phyloP scores from a whole-genome alignment of 2,888 invertebrate species.

The Chromoteleia sp. region DNA sequence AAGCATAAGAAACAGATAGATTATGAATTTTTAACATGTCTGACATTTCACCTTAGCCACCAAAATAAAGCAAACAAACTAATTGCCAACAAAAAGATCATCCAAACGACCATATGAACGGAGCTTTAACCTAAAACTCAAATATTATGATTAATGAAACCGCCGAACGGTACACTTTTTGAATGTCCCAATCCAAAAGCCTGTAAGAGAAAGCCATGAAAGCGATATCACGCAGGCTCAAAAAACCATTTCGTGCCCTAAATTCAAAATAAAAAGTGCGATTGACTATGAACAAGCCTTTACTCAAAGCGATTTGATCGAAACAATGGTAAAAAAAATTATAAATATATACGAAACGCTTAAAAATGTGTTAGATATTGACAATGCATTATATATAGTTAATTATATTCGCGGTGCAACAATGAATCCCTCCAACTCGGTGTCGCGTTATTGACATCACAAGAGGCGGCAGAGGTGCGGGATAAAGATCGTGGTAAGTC shows the following conservation, averaged over 20 bases:
- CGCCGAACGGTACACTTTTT: constrained; percentile 18
- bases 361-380: constrained; percentile 19
- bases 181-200: neutral
- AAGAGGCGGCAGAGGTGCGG: constrained; percentile 5
- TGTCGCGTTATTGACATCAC: constrained; percentile 1
- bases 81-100: neutral
- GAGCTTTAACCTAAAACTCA: neutral
- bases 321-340: constrained; percentile 24
- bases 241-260: neutral
- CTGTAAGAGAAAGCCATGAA: neutral
- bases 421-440: neutral
- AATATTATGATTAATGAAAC: neutral
- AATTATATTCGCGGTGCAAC: constrained; percentile 1
- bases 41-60: no score
- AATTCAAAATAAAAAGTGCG: neutral
- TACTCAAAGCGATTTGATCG: constrained; percentile 4
- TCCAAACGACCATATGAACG: neutral
- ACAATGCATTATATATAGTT: constrained; percentile 37
- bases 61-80: neutral
- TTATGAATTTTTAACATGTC: no score
- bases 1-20: neutral
- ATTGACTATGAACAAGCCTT: constrained; percentile 24
- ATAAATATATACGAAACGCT: constrained; percentile 18
- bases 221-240: neutral
- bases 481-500: constrained; percentile 17